These are phyloP conservation scores for Triplophysa yarkandensis DNA, from an alignment of 2,797 vertebrate genomes.

Conservation along the genomic window DNA sequence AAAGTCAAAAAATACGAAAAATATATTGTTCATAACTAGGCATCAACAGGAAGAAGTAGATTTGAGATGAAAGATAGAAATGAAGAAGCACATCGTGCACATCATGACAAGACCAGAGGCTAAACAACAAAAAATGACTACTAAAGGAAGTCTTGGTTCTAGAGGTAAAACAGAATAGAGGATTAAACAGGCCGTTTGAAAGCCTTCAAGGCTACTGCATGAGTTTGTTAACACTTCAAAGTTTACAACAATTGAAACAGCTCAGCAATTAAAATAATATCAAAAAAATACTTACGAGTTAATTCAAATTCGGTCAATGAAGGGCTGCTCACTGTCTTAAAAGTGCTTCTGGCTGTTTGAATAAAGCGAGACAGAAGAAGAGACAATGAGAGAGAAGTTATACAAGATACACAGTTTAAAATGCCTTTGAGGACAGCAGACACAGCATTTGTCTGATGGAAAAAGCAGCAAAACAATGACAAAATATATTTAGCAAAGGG, in stretches of 20 bases:
- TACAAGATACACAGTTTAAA: slow-evolving; percentile 14
- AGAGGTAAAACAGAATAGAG: slow-evolving; percentile 29
- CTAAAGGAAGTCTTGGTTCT: slow-evolving; percentile 28
- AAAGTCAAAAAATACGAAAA: background rate
- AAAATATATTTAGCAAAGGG: background rate
- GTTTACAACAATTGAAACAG: slow-evolving; percentile 38
- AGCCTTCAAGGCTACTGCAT: slow-evolving; percentile 27
- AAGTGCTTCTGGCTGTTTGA: slow-evolving; percentile 79
- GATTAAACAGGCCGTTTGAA: slow-evolving; percentile 21
- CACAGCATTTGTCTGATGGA: background rate
- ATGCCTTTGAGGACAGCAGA: slow-evolving; percentile 19
- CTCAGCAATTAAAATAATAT: slow-evolving; percentile 44
- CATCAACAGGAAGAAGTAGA: background rate
- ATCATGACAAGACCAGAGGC: slow-evolving; percentile 36
- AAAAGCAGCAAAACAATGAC: background rate
- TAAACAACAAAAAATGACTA: slow-evolving; percentile 28
- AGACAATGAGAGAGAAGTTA: slow-evolving; percentile 20
- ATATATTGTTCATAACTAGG: background rate
- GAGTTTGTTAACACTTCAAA: slow-evolving; percentile 39
- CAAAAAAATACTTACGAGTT: slow-evolving; percentile 77
- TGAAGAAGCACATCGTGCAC: no score
- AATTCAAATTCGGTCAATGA: slow-evolving; percentile 78
- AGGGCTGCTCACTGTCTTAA: slow-evolving; percentile 83
- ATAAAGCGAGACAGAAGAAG: slow-evolving; percentile 60
- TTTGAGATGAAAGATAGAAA: no score